Evolutionary conservation across 1,140 invertebrate genomes (phyloP).

Genomic region (Eueides isabella): DNA sequence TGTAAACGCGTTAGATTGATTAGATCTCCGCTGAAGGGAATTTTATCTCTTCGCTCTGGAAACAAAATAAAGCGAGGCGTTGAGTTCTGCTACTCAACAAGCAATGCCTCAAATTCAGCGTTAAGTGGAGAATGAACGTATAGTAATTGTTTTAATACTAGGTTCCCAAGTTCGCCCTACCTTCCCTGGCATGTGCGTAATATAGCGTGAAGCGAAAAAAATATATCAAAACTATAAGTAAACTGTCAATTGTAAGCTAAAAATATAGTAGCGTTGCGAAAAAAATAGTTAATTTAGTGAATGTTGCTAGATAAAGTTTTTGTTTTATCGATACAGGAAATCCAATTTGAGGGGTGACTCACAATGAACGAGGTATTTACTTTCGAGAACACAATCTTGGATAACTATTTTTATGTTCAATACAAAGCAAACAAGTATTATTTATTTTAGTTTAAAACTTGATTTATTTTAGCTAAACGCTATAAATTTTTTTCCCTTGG

Average conservation of each 20-base stretch:
- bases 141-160: no score
- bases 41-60: no score
- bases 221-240: neutral
- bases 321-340: conserved; percentile 58
- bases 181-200: no score
- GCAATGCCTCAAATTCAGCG: no score
- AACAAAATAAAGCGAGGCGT: no score
- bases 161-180: no score
- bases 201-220: no score
- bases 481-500: conserved; percentile 8
- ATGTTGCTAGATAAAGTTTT: conserved; percentile 19
- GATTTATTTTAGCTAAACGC: neutral
- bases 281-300: neutral
- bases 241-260: neutral
- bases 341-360: conserved; percentile 45
- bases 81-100: no score
- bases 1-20: no score
- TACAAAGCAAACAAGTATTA: neutral
- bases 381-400: neutral
- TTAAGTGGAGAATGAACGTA: no score
- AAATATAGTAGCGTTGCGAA: neutral
- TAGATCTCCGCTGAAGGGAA: no score
- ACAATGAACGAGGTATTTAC: conserved; percentile 9
- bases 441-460: neutral
- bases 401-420: neutral